Conservation (phyloP, 1,140 invertebrate species). For the Melanaphis sacchari region DNA sequence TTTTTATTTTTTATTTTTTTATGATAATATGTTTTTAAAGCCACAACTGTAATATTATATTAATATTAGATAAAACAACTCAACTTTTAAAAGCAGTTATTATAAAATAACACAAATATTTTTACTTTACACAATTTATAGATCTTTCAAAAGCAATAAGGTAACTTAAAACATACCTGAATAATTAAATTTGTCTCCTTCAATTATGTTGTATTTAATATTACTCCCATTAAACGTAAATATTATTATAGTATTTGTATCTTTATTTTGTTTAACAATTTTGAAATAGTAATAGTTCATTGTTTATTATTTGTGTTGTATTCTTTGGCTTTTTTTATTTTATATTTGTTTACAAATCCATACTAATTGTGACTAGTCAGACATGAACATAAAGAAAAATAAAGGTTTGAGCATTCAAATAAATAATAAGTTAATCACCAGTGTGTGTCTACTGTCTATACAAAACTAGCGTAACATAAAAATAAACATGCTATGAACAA, state of each 20-base stretch:
- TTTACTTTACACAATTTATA: neutral
- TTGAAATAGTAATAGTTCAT: neutral
- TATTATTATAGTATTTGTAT: neutral
- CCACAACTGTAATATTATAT: too few species aligned
- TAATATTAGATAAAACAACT: neutral
- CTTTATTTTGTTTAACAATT: neutral
- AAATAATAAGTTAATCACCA: neutral
- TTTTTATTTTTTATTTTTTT: neutral
- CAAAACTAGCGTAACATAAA: neutral
- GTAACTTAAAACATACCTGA: neutral
- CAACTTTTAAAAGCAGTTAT: neutral
- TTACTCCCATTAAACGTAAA: neutral
- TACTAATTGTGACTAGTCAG: neutral
- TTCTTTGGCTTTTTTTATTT: neutral
- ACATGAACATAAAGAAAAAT: neutral
- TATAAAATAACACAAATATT: neutral
- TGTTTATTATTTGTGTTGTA: neutral
- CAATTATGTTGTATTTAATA: neutral
- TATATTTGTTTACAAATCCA: neutral
- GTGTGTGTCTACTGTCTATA: neutral
- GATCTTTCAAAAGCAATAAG: neutral
- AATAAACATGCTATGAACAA: neutral
- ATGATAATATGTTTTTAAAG: neutral
- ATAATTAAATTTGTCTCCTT: neutral
- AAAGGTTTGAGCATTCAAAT: neutral